Conservation (phyloP, 37 sponge, comb jelly and placozoan genomes). For the Aplysina aerophoba region DNA sequence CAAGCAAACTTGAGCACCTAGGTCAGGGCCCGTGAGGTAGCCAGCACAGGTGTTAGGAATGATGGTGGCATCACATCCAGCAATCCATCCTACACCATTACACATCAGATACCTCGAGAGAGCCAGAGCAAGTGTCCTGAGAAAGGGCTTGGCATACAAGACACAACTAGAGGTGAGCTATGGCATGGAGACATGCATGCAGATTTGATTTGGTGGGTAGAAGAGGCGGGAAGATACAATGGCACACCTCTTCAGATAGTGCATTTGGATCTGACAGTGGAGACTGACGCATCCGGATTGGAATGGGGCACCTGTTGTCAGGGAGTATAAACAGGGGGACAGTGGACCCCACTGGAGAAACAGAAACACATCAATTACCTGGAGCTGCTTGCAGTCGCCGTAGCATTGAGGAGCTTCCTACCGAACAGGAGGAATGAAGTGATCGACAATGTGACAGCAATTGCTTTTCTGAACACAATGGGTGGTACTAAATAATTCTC, state of each 20-base stretch:
- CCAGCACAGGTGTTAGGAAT: not conserved
- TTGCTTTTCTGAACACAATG: slow-evolving; percentile 52
- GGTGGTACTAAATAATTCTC: slow-evolving; percentile 50
- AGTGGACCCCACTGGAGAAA: slow-evolving; percentile 47
- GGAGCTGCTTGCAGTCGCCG: slow-evolving; percentile 49
- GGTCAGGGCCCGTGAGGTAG: not conserved
- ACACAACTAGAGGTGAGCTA: not conserved
- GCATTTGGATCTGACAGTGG: slow-evolving; percentile 2
- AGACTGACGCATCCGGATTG: slow-evolving; percentile 52
- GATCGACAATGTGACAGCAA: slow-evolving; percentile 31
- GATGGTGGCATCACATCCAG: slow-evolving; percentile 30
- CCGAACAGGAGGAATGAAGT: slow-evolving; percentile 35
- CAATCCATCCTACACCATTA: slow-evolving; percentile 44
- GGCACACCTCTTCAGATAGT: not conserved
- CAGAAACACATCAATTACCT: slow-evolving; percentile 65
- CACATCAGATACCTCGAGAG: slow-evolving; percentile 40
- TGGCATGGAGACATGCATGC: not conserved
- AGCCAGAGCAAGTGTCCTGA: slow-evolving; percentile 15
- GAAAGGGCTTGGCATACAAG: not conserved
- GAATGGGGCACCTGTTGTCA: slow-evolving; percentile 57
- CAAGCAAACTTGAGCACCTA: not conserved
- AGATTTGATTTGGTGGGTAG: slow-evolving; percentile 51
- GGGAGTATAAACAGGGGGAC: slow-evolving; percentile 49
- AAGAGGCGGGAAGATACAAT: slow-evolving; percentile 28
- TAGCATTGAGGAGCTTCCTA: slow-evolving; percentile 54